These are phyloP conservation scores for Metacarcinus magister DNA, from an alignment of 2,888 invertebrate genomes.

Conservation along the genomic window DNA sequence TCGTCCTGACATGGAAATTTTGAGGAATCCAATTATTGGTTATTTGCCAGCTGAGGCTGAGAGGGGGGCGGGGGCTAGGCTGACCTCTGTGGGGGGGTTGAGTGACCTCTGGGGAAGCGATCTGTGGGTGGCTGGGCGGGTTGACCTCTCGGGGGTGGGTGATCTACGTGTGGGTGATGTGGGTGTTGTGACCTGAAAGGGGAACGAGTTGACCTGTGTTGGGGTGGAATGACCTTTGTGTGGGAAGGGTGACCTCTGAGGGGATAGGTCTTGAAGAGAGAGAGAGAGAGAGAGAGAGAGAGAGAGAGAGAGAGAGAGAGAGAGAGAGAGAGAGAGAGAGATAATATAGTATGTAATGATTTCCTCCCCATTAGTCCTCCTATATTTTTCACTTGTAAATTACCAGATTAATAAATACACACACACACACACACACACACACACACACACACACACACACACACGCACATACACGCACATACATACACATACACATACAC, in stretches of 20 bases:
- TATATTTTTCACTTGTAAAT: not conserved
- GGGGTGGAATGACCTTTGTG: not conserved
- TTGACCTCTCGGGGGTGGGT: no score
- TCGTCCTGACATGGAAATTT: not conserved
- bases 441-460: not conserved
- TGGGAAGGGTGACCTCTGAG: no score
- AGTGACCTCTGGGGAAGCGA: not conserved
- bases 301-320: conserved; percentile 26
- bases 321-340: not conserved
- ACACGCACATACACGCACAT: conserved; percentile 26
- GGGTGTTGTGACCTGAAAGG: not conserved
- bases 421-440: not conserved
- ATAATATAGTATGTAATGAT: not conserved
- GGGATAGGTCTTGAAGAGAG: not conserved
- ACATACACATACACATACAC: not conserved
- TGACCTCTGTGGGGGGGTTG: not conserved
- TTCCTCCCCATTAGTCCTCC: not conserved
- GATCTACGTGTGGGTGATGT: no score
- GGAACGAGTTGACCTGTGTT: not conserved
- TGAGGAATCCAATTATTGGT: conserved; percentile 14
- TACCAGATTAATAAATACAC: not conserved
- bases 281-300: conserved; percentile 26
- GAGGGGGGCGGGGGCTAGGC: not conserved
- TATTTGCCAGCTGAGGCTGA: conserved; percentile 8
- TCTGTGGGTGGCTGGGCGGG: not conserved